Evolutionary conservation across 2,888 invertebrate genomes (phyloP).

Genomic region (Plebejus melissa): DNA sequence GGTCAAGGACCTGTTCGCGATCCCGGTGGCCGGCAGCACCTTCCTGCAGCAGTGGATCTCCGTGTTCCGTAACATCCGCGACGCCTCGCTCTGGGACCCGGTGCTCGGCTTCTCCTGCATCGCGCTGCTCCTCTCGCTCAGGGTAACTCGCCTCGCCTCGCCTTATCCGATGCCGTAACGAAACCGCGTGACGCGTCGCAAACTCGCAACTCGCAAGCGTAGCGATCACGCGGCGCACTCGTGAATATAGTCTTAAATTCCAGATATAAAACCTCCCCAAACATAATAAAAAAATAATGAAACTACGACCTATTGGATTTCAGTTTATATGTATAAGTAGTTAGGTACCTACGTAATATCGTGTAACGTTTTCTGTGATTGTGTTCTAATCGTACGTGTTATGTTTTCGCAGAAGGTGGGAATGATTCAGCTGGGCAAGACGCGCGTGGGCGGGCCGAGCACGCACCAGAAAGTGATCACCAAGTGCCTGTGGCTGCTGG

Average conservation of each 20-base stretch:
- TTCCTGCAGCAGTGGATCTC: conserved; percentile 89
- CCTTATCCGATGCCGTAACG: not conserved
- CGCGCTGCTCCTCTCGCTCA: conserved; percentile 84
- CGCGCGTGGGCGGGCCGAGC: conserved; percentile 71
- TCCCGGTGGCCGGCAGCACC: conserved; percentile 84
- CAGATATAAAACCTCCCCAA: not conserved
- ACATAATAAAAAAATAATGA: not conserved
- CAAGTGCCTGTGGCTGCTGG: conserved; percentile 85
- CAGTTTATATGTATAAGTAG: no score
- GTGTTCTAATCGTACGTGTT: not conserved
- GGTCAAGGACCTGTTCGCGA: conserved; percentile 89
- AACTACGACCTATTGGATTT: not conserved
- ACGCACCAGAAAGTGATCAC: conserved; percentile 80
- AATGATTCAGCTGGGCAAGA: conserved; percentile 80
- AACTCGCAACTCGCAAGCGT: not conserved
- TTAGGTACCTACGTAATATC: not conserved
- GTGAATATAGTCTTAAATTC: not conserved
- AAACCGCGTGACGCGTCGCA: not conserved
- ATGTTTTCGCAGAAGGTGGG: conserved; percentile 77
- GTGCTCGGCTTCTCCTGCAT: conserved; percentile 87
- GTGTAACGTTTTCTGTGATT: not conserved
- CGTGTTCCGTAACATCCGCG: conserved; percentile 82
- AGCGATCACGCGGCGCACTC: not conserved
- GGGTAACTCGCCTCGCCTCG: conserved; percentile 73
- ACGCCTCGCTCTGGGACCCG: conserved; percentile 85